These are phyloP conservation scores for Oeneis ivallda DNA, from an alignment of 2,888 invertebrate species.

Conservation along the genomic window DNA sequence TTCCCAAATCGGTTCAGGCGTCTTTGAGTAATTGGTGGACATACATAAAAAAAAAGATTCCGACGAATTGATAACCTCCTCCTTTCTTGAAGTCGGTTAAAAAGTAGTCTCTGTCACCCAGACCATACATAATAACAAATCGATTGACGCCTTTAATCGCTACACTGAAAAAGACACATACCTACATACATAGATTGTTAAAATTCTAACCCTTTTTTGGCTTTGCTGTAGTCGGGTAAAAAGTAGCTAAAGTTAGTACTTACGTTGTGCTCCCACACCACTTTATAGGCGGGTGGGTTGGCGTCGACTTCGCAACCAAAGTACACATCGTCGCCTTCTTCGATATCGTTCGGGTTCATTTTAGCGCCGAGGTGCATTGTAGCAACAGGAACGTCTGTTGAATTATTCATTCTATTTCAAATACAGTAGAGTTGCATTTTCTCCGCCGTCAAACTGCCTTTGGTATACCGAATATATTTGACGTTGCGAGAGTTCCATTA, in stretches of 20 bases:
- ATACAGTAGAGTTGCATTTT: constrained; percentile 33
- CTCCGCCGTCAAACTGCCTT: constrained; percentile 10
- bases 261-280: constrained; percentile 79
- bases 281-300: constrained; percentile 78
- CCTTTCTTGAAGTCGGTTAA: too few relatives aligned
- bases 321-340: constrained; percentile 78
- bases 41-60: too few relatives aligned
- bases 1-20: too few relatives aligned
- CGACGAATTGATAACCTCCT: too few relatives aligned
- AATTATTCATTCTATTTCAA: constrained; percentile 42
- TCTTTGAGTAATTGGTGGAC: too few relatives aligned
- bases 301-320: constrained; percentile 76
- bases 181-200: too few relatives aligned
- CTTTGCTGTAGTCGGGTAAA: neutral
- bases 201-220: too few relatives aligned
- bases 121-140: too few relatives aligned
- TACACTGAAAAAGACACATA: too few relatives aligned
- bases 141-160: too few relatives aligned
- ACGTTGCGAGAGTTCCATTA: constrained; percentile 33
- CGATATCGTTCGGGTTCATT: constrained; percentile 78
- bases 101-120: too few relatives aligned
- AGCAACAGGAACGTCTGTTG: constrained; percentile 69
- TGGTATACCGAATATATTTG: constrained; percentile 32
- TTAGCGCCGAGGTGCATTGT: constrained; percentile 69
- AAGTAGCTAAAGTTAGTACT: constrained; percentile 47